Evolutionary conservation across 2,888 invertebrate genomes (phyloP).

Genomic region (Halictus ligatus): DNA sequence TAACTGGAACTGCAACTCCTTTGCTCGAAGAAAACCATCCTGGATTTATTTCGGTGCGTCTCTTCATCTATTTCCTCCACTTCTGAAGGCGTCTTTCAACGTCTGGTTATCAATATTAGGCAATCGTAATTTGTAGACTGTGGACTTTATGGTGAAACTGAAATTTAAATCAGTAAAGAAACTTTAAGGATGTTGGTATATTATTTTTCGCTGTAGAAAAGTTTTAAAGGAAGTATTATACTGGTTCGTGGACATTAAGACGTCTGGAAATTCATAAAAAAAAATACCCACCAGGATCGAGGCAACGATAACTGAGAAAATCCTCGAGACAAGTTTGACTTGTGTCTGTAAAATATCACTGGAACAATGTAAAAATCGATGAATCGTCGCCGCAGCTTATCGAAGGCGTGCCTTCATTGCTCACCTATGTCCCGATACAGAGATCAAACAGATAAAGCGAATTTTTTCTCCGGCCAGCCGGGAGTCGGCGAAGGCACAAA

Average conservation of each 20-base stretch:
- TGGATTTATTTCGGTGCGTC: neutral
- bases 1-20: neutral
- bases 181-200: no score
- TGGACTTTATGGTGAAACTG: no score
- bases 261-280: neutral
- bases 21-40: no score
- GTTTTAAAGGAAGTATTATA: no score
- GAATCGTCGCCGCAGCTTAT: neutral
- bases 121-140: no score
- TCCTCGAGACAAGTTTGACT: neutral
- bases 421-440: neutral
- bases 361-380: neutral
- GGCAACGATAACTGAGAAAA: neutral
- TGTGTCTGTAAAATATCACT: neutral
- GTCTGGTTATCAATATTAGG: neutral
- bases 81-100: neutral
- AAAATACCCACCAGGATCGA: neutral
- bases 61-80: neutral
- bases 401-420: neutral
- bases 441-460: constrained; percentile 12
- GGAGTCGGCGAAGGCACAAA: neutral
- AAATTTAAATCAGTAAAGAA: no score
- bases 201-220: no score
- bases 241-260: no score
- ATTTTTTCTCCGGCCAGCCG: neutral